Evolutionary conservation across 2,888 invertebrate species (phyloP).

Genomic region (Gnatocerus cornutus): DNA sequence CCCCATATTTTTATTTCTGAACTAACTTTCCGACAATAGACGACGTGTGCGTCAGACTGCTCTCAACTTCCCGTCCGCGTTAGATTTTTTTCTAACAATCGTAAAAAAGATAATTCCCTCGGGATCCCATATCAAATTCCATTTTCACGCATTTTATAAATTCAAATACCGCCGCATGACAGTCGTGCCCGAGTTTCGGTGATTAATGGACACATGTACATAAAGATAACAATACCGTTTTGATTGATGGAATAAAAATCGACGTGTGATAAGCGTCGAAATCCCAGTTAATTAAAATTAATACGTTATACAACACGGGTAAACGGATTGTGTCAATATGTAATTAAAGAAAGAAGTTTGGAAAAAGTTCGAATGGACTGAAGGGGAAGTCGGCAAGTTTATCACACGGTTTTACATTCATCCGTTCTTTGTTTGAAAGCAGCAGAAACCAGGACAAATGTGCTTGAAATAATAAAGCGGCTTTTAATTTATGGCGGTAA

Average conservation of each 20-base stretch:
- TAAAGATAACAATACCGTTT: slow-evolving; percentile 30
- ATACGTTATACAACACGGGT: slow-evolving; percentile 3
- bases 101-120: slow-evolving; percentile 16
- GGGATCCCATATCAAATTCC: slow-evolving; percentile 20
- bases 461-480: slow-evolving; percentile 54
- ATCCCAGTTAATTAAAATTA: slow-evolving; percentile 42
- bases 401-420: slow-evolving; percentile 51
- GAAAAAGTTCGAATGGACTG: slow-evolving; percentile 39
- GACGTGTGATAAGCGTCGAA: slow-evolving; percentile 13
- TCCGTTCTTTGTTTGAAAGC: slow-evolving; percentile 52
- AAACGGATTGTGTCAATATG: slow-evolving; percentile 21
- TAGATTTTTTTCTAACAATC: slow-evolving; percentile 12
- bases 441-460: slow-evolving; percentile 54
- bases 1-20: too few relatives aligned
- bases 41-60: background rate
- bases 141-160: slow-evolving; percentile 32
- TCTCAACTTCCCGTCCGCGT: background rate
- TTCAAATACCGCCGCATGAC: slow-evolving; percentile 28
- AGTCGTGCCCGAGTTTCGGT: slow-evolving; percentile 29
- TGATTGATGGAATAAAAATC: slow-evolving; percentile 47
- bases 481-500: slow-evolving; percentile 51
- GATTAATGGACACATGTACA: slow-evolving; percentile 45
- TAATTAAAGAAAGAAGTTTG: slow-evolving; percentile 32
- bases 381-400: slow-evolving; percentile 47
- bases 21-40: too few relatives aligned